Conservation (phyloP, 2,113 vertebrate genomes). For the Sebastes fasciatus region DNA sequence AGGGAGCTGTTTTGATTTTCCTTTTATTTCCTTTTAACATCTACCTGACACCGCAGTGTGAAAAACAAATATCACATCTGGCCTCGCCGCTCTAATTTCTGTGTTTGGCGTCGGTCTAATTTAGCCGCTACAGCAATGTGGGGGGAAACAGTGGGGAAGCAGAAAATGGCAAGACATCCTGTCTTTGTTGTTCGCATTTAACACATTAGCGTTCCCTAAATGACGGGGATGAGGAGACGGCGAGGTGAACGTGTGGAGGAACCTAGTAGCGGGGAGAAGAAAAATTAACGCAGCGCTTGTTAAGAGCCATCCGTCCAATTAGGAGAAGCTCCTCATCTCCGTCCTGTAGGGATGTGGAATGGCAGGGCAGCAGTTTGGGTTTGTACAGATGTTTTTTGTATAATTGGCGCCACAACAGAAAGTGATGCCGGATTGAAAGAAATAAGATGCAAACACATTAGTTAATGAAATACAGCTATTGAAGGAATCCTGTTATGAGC, state of each 20-base stretch:
- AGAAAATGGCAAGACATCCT: slow-evolving; percentile 82
- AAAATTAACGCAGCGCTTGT: slow-evolving; percentile 35
- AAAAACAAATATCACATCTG: slow-evolving; percentile 84
- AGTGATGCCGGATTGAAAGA: slow-evolving; percentile 6
- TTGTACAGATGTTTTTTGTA: slow-evolving; percentile 27
- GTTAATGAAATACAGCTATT: slow-evolving; percentile 8
- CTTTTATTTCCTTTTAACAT: slow-evolving; percentile 46
- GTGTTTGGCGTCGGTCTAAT: slow-evolving; percentile 71
- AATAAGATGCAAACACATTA: slow-evolving; percentile 9
- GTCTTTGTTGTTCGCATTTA: slow-evolving; percentile 81
- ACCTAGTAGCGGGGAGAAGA: slow-evolving; percentile 13
- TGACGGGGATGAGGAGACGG: slow-evolving; percentile 68
- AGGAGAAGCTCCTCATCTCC: slow-evolving; percentile 23
- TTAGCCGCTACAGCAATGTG: slow-evolving; percentile 73
- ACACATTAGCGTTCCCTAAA: slow-evolving; percentile 80
- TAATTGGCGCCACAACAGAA: slow-evolving; percentile 21
- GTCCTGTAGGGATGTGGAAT: slow-evolving; percentile 29
- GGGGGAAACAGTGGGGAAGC: slow-evolving; percentile 79
- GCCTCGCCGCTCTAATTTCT: slow-evolving; percentile 79
- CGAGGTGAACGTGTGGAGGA: slow-evolving; percentile 47
- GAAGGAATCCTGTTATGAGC: not conserved
- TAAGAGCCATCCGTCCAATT: slow-evolving; percentile 30
- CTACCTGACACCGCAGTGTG: slow-evolving; percentile 79
- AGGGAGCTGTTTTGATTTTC: slow-evolving; percentile 68
- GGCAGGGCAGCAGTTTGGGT: slow-evolving; percentile 11